Conservation (phyloP, 2,888 invertebrate genomes). For the Kuschelorhynchus macadamiae region DNA sequence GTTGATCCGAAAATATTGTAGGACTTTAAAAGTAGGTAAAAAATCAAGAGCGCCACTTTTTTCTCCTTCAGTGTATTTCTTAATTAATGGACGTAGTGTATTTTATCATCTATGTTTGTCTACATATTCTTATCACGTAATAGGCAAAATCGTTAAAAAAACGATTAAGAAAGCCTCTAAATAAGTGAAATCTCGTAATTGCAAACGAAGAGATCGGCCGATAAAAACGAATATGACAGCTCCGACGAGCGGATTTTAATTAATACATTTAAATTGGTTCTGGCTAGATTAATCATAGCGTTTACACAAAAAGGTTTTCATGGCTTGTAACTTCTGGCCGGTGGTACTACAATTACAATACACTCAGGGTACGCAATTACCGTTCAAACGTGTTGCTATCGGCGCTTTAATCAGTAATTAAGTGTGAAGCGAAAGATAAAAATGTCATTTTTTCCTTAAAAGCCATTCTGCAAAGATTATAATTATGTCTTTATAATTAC, state of each 20-base stretch:
- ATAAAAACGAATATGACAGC: neutral
- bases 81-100: too few species aligned
- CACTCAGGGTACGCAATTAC: slow-evolving; percentile 18
- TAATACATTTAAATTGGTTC: slow-evolving; percentile 1
- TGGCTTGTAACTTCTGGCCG: slow-evolving; percentile 15
- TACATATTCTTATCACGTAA: too few species aligned
- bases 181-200: too few species aligned
- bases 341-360: slow-evolving; percentile 12
- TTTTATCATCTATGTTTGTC: too few species aligned
- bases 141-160: too few species aligned
- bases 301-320: slow-evolving; percentile 10
- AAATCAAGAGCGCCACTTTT: too few species aligned
- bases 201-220: neutral
- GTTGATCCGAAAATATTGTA: too few species aligned
- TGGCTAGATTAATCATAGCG: slow-evolving; percentile 8
- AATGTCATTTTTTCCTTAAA: slow-evolving; percentile 9
- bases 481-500: slow-evolving; percentile 18
- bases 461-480: slow-evolving; percentile 14
- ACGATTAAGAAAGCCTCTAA: too few species aligned
- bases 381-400: slow-evolving; percentile 23
- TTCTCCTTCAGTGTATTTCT: too few species aligned
- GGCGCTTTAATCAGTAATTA: slow-evolving; percentile 25
- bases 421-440: slow-evolving; percentile 28
- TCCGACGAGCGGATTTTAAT: neutral
- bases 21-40: too few species aligned